Base-by-base conservation (phyloP, 2,888 invertebrate species). In the Chrysolina oricalcia region DNA sequence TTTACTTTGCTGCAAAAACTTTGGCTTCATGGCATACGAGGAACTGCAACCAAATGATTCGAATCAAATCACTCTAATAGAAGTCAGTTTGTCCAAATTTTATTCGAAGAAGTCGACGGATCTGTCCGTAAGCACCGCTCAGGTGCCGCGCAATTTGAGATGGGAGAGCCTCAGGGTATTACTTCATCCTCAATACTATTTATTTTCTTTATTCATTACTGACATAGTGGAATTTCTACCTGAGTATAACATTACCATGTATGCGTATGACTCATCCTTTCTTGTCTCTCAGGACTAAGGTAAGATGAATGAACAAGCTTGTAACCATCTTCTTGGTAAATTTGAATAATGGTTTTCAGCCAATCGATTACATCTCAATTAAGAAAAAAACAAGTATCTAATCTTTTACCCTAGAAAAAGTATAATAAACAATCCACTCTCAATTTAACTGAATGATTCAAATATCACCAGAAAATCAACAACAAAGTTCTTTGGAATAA, bases 171-270 rank as follows among this genome's bases (percentile, higher is more conserved):
- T 19, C 53, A 53, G 21, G 53, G 53, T 64, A 41, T 41, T 40
- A 17, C 41, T 64, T 64, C 41, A n/a, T 9, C 64, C 64, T 41
- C 64, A 64, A 17, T 64, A 64, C 64, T 64, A 64, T 64, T 64
- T 17, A 19, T 65, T 65, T 21, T 64, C 64, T 64, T 21, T 5
- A 53, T 53, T 53, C 53, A 53, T 53, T 19, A 19, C 53, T 9
- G 53, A 53, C 53, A 3, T 41, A 64, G 64, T 64, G 64, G 41
- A 40, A 64, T 41, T 11, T 64, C 17, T 64, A 41, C 64, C 64
- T 40, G 17, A 64, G 41, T 64, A 64, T 41, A 64, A 41, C 64
- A 41, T 64, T 17, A 64, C 43, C 1, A 9, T 64, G 64, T 64
- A 64, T 64, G 64, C 40, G 13, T 41, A 40, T 64, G 64, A 64